phyloP scores from a whole-genome alignment of 92 coral and sea anemone genomes.

The Palythoa grandiflora region DNA sequence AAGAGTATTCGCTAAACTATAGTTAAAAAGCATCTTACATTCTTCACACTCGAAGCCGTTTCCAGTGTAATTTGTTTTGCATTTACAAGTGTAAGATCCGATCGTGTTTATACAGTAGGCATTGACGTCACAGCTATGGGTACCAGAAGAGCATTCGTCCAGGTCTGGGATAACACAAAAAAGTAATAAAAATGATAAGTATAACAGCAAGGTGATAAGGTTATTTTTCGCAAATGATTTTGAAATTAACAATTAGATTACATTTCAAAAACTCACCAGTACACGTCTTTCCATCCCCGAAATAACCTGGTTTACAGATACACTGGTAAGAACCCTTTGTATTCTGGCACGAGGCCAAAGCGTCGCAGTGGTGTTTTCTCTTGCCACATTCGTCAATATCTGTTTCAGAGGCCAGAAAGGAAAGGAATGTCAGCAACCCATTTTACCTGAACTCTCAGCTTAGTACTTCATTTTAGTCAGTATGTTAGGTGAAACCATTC shows the following conservation, averaged over 20 bases:
- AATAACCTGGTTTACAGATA: not conserved
- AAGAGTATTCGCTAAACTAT: not conserved
- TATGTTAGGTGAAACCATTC: too few species aligned
- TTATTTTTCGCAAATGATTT: not conserved
- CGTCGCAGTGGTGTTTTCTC: not conserved
- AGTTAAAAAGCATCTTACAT: not conserved
- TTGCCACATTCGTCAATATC: not conserved
- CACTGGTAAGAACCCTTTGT: conserved; percentile 8
- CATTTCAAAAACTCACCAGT: not conserved
- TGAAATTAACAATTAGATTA: not conserved
- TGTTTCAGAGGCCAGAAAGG: not conserved
- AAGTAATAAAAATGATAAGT: not conserved
- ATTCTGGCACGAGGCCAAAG: conserved; percentile 7
- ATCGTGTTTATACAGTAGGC: conserved; percentile 18
- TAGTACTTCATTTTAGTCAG: too few species aligned
- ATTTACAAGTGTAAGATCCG: conserved; percentile 20
- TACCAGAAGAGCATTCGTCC: conserved; percentile 37
- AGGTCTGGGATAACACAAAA: not conserved
- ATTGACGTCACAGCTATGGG: conserved; percentile 17
- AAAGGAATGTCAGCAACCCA: not conserved
- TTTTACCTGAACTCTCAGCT: too few species aligned
- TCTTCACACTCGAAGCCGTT: conserved; percentile 29
- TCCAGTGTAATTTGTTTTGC: conserved; percentile 22
- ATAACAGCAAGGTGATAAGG: not conserved
- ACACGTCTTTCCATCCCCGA: conserved; percentile 4